Conservation (phyloP, 2,888 invertebrate genomes). For the Lydus trimaculatus region DNA sequence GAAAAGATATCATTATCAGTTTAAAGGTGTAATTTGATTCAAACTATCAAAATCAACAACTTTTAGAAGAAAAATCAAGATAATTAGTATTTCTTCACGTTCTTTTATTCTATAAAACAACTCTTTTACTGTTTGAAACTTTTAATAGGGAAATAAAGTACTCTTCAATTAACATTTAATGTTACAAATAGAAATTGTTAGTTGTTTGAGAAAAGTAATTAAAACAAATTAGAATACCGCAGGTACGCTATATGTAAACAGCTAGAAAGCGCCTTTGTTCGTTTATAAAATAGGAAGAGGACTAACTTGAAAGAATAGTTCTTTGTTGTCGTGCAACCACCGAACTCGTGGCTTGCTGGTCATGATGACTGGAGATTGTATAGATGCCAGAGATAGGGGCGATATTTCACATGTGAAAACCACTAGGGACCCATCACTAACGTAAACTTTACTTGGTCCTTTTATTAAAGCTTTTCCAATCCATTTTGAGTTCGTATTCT, state of each 20-base stretch:
- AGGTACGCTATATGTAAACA: too few relatives aligned
- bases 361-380: constrained; percentile 40
- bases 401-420: constrained; percentile 66
- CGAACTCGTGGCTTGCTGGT: constrained; percentile 55
- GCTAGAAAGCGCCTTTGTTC: neutral
- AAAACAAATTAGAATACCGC: too few relatives aligned
- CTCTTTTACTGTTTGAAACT: too few relatives aligned
- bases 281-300: neutral
- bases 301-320: constrained; percentile 65
- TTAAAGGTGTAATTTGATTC: neutral
- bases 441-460: constrained; percentile 65
- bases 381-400: constrained; percentile 42
- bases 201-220: neutral
- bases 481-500: constrained; percentile 42
- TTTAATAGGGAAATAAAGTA: too few relatives aligned
- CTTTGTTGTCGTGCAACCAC: constrained; percentile 66
- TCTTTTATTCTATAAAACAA: too few relatives aligned
- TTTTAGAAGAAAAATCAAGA: too few relatives aligned
- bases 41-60: neutral
- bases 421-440: constrained; percentile 64
- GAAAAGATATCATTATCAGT: neutral
- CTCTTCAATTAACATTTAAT: too few relatives aligned
- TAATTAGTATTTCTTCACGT: too few relatives aligned
- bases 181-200: too few relatives aligned
- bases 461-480: constrained; percentile 61